Conservation (phyloP, 2,888 invertebrate genomes). For the Periphyllus acericola region DNA sequence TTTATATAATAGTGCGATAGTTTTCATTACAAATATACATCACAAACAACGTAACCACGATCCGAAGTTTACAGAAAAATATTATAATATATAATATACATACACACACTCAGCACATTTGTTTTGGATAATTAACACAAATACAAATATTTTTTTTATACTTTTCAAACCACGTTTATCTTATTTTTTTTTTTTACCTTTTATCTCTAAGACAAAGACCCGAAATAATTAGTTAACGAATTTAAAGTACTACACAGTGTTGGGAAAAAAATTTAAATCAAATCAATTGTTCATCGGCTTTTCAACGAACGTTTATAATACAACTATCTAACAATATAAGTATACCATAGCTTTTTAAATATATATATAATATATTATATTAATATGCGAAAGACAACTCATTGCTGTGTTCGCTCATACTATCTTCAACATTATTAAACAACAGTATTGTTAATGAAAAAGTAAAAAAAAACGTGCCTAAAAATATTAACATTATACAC, state of each 20-base stretch:
- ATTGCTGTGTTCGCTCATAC: too few species aligned
- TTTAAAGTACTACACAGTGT: background rate
- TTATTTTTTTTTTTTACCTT: background rate
- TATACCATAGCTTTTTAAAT: background rate
- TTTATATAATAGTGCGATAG: slow-evolving; percentile 25
- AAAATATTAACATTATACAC: too few species aligned
- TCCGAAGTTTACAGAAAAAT: slow-evolving; percentile 34
- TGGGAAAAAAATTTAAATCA: background rate
- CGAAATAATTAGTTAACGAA: slow-evolving; percentile 28
- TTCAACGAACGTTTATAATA: background rate
- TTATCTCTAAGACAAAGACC: background rate
- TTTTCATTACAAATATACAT: slow-evolving; percentile 39
- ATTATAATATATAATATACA: background rate
- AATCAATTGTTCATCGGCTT: background rate
- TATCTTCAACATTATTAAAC: background rate
- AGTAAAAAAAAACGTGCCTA: background rate
- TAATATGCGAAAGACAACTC: background rate
- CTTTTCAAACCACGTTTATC: slow-evolving; percentile 10
- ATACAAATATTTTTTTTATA: slow-evolving; percentile 29
- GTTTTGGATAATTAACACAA: slow-evolving; percentile 48
- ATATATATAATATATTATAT: background rate
- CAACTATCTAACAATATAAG: too few species aligned
- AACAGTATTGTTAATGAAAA: background rate
- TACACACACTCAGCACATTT: background rate
- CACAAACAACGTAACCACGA: slow-evolving; percentile 22